Evolutionary conservation across 2,113 vertebrate species (phyloP).

Genomic region (Nothocercus julius): DNA sequence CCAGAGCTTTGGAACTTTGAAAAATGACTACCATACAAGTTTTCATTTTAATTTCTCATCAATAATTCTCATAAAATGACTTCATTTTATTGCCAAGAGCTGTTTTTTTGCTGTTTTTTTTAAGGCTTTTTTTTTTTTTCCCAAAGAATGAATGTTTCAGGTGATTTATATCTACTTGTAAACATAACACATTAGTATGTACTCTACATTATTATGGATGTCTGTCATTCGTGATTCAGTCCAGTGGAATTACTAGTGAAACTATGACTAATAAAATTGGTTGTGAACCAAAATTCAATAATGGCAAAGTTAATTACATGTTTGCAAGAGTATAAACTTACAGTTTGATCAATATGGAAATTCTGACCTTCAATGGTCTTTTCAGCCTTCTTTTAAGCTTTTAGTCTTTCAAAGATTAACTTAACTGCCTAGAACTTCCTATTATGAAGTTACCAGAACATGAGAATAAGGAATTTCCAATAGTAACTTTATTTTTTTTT

Average conservation of each 20-base stretch:
- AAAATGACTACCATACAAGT: background rate
- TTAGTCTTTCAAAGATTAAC: slow-evolving; percentile 81
- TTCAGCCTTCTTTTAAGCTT: slow-evolving; percentile 80
- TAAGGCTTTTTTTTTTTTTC: background rate
- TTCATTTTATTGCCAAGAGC: background rate
- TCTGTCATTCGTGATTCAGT: slow-evolving; percentile 69
- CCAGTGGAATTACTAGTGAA: slow-evolving; percentile 69
- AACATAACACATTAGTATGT: slow-evolving; percentile 33
- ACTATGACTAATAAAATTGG: slow-evolving; percentile 81
- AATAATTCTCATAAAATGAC: background rate
- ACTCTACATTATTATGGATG: slow-evolving; percentile 46
- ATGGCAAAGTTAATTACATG: slow-evolving; percentile 83
- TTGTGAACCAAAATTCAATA: slow-evolving; percentile 83
- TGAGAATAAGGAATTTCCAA: slow-evolving; percentile 12
- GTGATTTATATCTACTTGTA: slow-evolving; percentile 19
- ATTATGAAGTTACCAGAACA: slow-evolving; percentile 65
- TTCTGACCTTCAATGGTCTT: slow-evolving; percentile 86
- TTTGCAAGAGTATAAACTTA: slow-evolving; percentile 82
- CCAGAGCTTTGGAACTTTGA: background rate
- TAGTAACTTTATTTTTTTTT: accelerated
- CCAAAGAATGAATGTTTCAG: slow-evolving; percentile 25
- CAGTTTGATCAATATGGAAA: slow-evolving; percentile 87
- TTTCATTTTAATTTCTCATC: slow-evolving; percentile 1
- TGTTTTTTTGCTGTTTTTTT: background rate
- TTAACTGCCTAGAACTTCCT: slow-evolving; percentile 75